Conservation (phyloP, 2,888 invertebrate genomes). For the Mythimna pallens region DNA sequence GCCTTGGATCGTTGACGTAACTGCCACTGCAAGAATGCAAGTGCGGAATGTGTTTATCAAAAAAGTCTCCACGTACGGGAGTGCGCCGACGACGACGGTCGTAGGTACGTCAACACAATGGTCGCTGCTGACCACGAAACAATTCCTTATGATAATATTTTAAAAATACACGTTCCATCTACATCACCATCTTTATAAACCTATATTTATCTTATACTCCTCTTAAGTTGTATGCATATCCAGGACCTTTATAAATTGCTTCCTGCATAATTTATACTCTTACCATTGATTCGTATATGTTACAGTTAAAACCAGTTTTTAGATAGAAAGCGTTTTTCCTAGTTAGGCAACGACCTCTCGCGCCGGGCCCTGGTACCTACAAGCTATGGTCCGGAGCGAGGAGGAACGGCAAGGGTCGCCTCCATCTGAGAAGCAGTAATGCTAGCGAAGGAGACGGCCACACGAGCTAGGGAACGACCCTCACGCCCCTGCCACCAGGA, state of each 20-base stretch:
- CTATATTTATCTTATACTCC: not conserved
- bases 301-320: no score
- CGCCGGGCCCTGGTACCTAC: no score
- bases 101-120: constrained; percentile 69
- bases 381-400: no score
- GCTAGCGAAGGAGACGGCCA: no score
- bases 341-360: no score
- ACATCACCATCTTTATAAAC: not conserved
- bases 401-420: no score
- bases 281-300: constrained; percentile 2
- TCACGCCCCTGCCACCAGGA: no score
- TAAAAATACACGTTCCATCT: constrained; percentile 41
- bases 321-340: no score
- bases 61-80: constrained; percentile 65
- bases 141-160: constrained; percentile 72
- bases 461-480: no score
- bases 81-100: constrained; percentile 25
- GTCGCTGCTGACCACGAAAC: constrained; percentile 52
- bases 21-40: constrained; percentile 71
- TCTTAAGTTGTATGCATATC: not conserved
- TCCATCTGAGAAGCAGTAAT: no score
- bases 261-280: not conserved
- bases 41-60: constrained; percentile 74
- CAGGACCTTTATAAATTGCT: not conserved
- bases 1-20: constrained; percentile 73